Conservation (phyloP, 2,113 vertebrate genomes). For the Raja brachyura region DNA sequence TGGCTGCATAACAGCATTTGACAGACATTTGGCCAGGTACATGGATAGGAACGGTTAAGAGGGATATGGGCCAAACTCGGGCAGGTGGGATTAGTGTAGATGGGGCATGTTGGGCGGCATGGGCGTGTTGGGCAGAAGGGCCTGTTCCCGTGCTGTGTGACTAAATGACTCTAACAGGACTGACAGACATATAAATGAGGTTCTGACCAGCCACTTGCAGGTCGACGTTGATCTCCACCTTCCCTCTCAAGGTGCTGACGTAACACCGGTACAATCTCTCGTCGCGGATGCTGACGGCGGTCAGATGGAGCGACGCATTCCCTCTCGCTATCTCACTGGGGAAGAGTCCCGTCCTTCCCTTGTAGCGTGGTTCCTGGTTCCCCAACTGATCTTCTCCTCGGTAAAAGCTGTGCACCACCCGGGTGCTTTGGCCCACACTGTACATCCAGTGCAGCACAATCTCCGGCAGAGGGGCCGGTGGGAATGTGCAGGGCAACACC, state of each 20-base stretch:
- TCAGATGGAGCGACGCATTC: constrained; percentile 57
- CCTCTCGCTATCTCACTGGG: constrained; percentile 46
- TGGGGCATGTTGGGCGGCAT: no score
- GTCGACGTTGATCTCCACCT: constrained; percentile 22
- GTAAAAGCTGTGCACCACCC: constrained; percentile 55
- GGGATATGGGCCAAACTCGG: no score
- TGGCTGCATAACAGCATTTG: background rate
- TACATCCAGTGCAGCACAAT: constrained; percentile 62
- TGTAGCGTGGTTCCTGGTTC: constrained; percentile 43
- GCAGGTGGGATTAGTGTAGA: no score
- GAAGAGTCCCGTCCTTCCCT: constrained; percentile 53
- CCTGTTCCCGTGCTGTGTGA: no score
- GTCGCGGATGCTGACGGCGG: constrained; percentile 43
- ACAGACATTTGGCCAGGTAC: background rate
- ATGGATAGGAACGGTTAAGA: no score
- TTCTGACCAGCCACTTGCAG: constrained; percentile 51
- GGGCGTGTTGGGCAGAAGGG: no score
- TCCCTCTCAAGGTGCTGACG: constrained; percentile 41
- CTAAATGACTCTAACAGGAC: no score
- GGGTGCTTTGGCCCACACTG: constrained; percentile 41
- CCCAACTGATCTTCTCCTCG: constrained; percentile 41
- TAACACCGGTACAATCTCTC: constrained; percentile 57
- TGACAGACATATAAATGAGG: background rate
- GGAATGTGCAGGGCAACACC: constrained; percentile 55
- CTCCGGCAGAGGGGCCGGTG: constrained; percentile 39